Evolutionary conservation across 2,888 invertebrate genomes (phyloP), one percentile per base, ranked within the genome.

Genomic region (Drosophila stalkeri): DNA sequence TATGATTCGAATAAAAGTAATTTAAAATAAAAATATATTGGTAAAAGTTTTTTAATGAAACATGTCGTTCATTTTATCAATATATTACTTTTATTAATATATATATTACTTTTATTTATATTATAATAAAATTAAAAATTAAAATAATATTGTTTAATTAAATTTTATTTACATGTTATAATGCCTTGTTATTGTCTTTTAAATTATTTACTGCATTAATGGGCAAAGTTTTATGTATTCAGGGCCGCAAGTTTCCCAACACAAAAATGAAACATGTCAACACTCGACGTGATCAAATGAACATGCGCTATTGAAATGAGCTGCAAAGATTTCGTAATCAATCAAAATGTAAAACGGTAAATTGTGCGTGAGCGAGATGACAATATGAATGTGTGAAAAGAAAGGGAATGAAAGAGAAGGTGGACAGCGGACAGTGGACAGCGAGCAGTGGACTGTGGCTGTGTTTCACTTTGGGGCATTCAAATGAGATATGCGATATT

Each of bases 401-500:
- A 18, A 14, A 44, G n/a, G 23, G 2, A 7, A 43, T 54, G 23
- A 18, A 9, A 39, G 23, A 14, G 1, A 5, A 20, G 31, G 18
- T 9, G 41, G 41, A 8, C 41, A 51, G 46, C 60, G 47, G 23
- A 12, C 47, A 47, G 51, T 41, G 47, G 33, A 35, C n/a, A 27
- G 33, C 18, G 23, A 55, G 14, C 8, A 37, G 9, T 9, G 23
- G 43, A 33, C 41, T 44, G 20, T 20, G 43, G 43, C 4, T 20
- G 51, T 35, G n/a, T 54, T 64, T 62, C 39, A 73, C 57, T 20
- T 55, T 79, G 69, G 41, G 64, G 43, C 61, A 85, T 82, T 86
- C 66, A 88, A 86, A 83, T 88, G 69, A 72, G 72, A 79, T 85
- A 72, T 71, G 44, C 52, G 61, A 71, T 69, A 77, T 72, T 72